Evolutionary conservation across 2,113 vertebrate species (phyloP), one percentile per base, ranked within the genome.

Genomic region (Parus major): DNA sequence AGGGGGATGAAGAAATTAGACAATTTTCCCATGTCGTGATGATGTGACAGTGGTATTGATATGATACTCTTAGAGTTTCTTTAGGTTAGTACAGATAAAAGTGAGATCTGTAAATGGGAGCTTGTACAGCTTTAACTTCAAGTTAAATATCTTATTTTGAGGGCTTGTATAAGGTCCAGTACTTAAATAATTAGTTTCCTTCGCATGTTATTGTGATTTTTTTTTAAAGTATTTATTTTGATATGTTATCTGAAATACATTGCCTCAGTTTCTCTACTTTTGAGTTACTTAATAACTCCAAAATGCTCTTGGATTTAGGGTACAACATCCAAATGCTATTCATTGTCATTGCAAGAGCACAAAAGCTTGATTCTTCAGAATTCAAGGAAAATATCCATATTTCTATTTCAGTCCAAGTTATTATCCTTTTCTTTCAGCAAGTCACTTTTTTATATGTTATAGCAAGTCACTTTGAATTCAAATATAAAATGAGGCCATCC

Each of bases 401-500:
- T 98, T 77, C 33, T 80, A 65, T 97, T 97, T 96, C 80, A 95
- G 64, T 92, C 52, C 35, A 66, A 94, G 52, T 90, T 50, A 71
- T 23, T 39, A 81, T 93, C 68, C 77, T 92, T 91, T 60, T 60
- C 14, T 80, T 96, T 95, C 86, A 95, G 94, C 83, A 90, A 97
- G 84, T 92, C 92, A 90, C 92, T 97, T 93, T 88, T 93, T 94
- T 92, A 91, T 97, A 92, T 93, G 94, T 92, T 97, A 92, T 59
- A 96, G 92, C 94, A 97, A 98, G 96, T 98, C 97, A 96, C 97
- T 98, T 98, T 97, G 96, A 97, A 98, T 98, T 98, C 98, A 98
- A 98, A 98, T 98, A 96, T 97, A 97, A 98, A 98, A 98, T 98
- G 97, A 98, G 95, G 97, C 98, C 98, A 98, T 99, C 99, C 98